Conservation (phyloP, 1,140 invertebrate genomes). For the Bradysia coprophila region DNA sequence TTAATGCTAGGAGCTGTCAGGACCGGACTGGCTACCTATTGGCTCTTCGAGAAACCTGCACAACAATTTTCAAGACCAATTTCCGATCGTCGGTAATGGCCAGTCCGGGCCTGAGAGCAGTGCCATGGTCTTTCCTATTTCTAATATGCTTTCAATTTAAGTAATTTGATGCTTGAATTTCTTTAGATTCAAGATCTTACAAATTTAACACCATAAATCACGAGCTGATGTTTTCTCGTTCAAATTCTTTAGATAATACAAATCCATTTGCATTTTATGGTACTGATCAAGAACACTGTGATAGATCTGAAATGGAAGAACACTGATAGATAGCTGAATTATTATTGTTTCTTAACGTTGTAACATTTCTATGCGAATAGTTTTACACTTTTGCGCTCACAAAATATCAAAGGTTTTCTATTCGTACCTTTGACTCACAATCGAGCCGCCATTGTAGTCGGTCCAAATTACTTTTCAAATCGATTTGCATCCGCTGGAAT, state of each 20-base stretch:
- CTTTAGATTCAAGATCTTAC: too few relatives aligned
- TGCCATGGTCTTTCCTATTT: too few relatives aligned
- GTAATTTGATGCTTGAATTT: too few relatives aligned
- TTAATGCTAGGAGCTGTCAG: too few relatives aligned
- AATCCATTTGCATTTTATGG: constrained; percentile 4
- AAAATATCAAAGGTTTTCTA: background rate
- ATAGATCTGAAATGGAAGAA: background rate
- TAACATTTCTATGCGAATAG: background rate
- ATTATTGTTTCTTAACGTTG: too few relatives aligned
- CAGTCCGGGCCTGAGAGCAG: too few relatives aligned
- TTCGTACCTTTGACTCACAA: constrained; percentile 3
- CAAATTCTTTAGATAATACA: constrained; percentile 4
- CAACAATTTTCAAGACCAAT: too few relatives aligned
- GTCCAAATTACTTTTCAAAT: constrained; percentile 5
- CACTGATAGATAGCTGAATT: background rate
- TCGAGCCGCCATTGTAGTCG: constrained; percentile 3
- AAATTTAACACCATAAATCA: background rate
- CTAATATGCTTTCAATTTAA: too few relatives aligned
- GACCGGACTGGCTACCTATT: too few relatives aligned
- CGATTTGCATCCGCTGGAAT: constrained; percentile 4
- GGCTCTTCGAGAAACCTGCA: too few relatives aligned
- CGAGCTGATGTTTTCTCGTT: background rate
- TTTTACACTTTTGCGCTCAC: too few relatives aligned
- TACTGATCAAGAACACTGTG: constrained; percentile 3
- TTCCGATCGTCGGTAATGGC: too few relatives aligned